Base-by-base conservation (phyloP, 64 coral and sea anemone species). In the Hydrozoanthus tunicans region DNA sequence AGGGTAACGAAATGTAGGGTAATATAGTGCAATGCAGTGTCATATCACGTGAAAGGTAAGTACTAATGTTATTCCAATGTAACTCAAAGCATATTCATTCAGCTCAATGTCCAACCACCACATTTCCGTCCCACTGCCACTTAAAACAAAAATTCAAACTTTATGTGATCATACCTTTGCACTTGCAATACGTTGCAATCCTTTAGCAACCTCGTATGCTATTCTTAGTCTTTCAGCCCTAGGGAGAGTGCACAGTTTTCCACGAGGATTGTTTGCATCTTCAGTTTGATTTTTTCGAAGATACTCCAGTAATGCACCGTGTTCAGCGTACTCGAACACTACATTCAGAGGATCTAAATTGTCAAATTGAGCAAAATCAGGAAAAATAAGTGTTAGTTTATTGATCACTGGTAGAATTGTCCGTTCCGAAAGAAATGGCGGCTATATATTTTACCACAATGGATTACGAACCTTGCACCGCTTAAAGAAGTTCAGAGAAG, bases 301-400 rank as follows among this genome's bases (percentile, higher is more conserved):
- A 73, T 88, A 88, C 6, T 88, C 69, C 55, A 73, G 59, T 67
- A 88, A 56, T 0, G 84, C 61, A 7, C 84, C 84, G 10, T 88
- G 54, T 24, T 88, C 84, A 23, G 84, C 84, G 56, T 88, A 73
- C 24, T 88, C 84, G 43, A 88, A 88, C 54, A 88, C 84, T 1
- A 88, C 69, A 27, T 88, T 74, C 68, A 88, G 24, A 56, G 84
- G 84, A 43, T 70, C 84, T 88, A 15, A 0, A 5, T 32, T 73
- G 24, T 23, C 66, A 72, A 14, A 58, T 53, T 79, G 10, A 76
- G 12, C 3, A 51, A 51, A 52, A 51, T 8, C 8, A 9, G 14
- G 53, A 43, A 5, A 76, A 51, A 7, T 5, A 20, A 9, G 70
- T 7, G 20, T 73, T 26, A 73, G 17, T 65, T 8, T 13, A 8